Conservation (phyloP, 2,888 invertebrate genomes). For the Thecocarcelia acutangulata region DNA sequence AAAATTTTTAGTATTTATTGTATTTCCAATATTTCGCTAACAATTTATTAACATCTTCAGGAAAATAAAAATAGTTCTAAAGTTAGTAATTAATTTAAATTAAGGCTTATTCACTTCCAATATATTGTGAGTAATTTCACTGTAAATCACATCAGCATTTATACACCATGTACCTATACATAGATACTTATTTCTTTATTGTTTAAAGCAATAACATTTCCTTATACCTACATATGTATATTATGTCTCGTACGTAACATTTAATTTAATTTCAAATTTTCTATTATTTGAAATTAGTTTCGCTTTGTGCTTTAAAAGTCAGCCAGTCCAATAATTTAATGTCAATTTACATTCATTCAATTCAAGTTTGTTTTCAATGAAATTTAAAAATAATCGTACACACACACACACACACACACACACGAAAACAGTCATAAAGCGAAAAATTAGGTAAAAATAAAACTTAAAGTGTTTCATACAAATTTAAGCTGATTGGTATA, state of each 20-base stretch:
- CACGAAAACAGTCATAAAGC: background rate
- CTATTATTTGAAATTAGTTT: background rate
- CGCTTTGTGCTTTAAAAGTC: slow-evolving; percentile 9
- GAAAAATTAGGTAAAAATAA: slow-evolving; percentile 63
- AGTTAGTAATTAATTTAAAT: too few relatives aligned
- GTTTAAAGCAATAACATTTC: background rate
- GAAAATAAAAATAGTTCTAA: too few relatives aligned
- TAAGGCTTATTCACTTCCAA: too few relatives aligned
- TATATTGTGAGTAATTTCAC: too few relatives aligned
- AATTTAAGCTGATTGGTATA: slow-evolving; percentile 54
- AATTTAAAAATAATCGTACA: slow-evolving; percentile 9
- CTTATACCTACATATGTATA: background rate
- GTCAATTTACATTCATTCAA: slow-evolving; percentile 53
- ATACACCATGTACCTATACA: too few relatives aligned
- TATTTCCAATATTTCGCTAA: too few relatives aligned
- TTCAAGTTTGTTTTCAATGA: slow-evolving; percentile 50
- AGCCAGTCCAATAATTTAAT: slow-evolving; percentile 33
- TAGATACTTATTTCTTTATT: background rate
- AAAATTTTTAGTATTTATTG: too few relatives aligned
- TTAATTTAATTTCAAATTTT: slow-evolving; percentile 22
- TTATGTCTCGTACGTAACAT: too few relatives aligned
- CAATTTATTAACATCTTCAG: too few relatives aligned
- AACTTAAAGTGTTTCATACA: slow-evolving; percentile 49
- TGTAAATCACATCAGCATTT: too few relatives aligned
- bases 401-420: slow-evolving; percentile 2